A percentile compares a stretch with the other conserved stretches of the same genome.
These are phyloP conservation scores for Phrynosoma blainvillii DNA, from an alignment of 2,113 vertebrate species.

Conservation along the genomic window DNA sequence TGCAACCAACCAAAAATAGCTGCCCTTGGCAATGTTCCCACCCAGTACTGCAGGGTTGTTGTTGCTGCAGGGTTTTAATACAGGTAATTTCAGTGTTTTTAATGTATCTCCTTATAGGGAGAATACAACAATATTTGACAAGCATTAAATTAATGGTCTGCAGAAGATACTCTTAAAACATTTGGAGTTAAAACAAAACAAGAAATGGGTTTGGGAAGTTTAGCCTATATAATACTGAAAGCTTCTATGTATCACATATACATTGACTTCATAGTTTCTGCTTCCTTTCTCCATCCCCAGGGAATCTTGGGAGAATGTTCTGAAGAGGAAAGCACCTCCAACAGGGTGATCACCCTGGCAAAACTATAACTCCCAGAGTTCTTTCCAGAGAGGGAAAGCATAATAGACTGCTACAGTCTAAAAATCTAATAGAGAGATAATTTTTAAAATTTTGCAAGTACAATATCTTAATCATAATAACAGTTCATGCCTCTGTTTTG, in stretches of 20 bases:
- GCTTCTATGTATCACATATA: neutral
- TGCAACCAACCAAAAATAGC: conserved; percentile 44
- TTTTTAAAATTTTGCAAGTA: neutral
- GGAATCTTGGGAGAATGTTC: neutral
- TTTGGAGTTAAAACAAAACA: conserved; percentile 16
- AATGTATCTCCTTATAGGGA: neutral
- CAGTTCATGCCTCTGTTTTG: neutral
- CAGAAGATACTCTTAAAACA: neutral
- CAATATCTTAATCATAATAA: neutral
- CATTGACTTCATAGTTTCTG: neutral
- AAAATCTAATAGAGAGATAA: neutral
- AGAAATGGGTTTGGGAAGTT: neutral
- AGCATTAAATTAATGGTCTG: neutral
- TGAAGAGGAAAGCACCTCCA: neutral
- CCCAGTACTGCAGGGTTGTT: neutral
- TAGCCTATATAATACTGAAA: neutral
- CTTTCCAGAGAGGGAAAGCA: neutral
- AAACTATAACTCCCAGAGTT: neutral
- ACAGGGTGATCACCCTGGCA: neutral
- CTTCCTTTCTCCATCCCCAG: neutral
- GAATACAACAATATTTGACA: conserved; percentile 10
- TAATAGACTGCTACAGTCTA: neutral
- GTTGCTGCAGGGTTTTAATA: no score
- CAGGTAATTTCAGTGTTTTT: conserved; percentile 30
- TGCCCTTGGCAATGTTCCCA: conserved; percentile 29